Percentiles rank a stretch among this genome's conserved stretches.
Evolutionary conservation across 2,888 invertebrate species (phyloP).

Genomic region (Cantharis nigra): DNA sequence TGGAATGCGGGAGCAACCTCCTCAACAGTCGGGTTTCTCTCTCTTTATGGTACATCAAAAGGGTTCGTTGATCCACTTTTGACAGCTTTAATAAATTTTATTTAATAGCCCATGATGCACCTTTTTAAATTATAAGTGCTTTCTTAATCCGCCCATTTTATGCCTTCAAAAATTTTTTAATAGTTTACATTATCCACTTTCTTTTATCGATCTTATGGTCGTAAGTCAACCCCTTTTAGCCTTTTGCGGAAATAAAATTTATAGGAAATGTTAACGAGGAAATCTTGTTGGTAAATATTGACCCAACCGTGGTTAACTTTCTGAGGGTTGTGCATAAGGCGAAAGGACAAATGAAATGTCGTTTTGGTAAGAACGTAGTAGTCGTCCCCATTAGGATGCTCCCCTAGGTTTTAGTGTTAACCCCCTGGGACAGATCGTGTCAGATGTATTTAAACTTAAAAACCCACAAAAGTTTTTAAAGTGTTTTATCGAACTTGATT

Average conservation of each 20-base stretch:
- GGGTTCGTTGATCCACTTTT: constrained; percentile 36
- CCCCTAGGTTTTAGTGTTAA: constrained; percentile 2
- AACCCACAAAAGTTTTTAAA: background rate
- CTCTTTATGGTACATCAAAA: constrained; percentile 18
- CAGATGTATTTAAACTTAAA: constrained; percentile 26
- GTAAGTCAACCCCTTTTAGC: background rate
- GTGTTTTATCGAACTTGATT: background rate
- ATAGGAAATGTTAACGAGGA: background rate
- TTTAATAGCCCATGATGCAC: background rate
- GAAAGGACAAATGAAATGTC: constrained; percentile 25
- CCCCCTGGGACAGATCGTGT: constrained; percentile 14
- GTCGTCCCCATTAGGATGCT: constrained; percentile 1
- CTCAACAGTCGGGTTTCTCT: constrained; percentile 15
- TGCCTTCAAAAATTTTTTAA: background rate
- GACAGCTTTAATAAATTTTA: constrained; percentile 29
- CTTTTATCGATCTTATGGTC: background rate
- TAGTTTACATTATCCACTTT: background rate
- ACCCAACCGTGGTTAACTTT: constrained; percentile 14
- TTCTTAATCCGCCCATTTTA: background rate
- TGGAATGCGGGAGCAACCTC: constrained; percentile 26
- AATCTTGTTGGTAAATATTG: background rate
- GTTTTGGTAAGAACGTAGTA: constrained; percentile 10
- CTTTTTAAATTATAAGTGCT: background rate
- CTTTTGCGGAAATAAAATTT: background rate
- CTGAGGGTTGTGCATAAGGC: constrained; percentile 4